A percentile compares a stretch with the other conserved stretches of the same genome.
phyloP scores from a whole-genome alignment of 2,888 invertebrate genomes.

The Lydus trimaculatus region DNA sequence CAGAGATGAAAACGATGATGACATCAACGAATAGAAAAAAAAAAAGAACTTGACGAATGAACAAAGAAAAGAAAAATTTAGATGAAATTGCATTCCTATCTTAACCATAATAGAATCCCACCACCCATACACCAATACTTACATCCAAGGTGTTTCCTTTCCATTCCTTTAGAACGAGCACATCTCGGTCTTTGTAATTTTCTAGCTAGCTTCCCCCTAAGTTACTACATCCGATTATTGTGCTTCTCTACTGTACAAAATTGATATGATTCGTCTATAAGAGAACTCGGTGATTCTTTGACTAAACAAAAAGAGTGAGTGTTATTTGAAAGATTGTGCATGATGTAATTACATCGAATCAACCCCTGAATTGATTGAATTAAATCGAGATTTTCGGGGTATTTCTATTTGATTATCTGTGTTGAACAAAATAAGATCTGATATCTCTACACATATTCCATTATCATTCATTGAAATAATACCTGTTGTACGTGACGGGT shows the following conservation, averaged over 20 bases:
- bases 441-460: neutral
- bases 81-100: constrained; percentile 13
- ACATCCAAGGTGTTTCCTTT: neutral
- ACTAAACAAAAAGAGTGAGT: too few species aligned
- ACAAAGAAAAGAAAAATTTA: neutral
- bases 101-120: constrained; percentile 10
- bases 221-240: constrained; percentile 8
- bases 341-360: constrained; percentile 4
- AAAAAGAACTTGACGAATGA: neutral
- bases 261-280: neutral
- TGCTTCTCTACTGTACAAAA: neutral
- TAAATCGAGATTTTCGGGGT: neutral
- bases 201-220: neutral
- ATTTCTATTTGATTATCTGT: neutral
- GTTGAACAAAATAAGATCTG: neutral
- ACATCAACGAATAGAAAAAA: neutral
- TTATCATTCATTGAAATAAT: neutral
- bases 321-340: neutral
- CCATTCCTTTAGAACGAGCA: neutral
- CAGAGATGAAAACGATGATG: neutral
- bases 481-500: neutral
- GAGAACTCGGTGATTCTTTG: too few species aligned
- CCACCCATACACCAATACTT: neutral
- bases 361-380: neutral
- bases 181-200: constrained; percentile 8